Base-by-base conservation (phyloP, 2,797 vertebrate species). In the Darevskia nairensis region DNA sequence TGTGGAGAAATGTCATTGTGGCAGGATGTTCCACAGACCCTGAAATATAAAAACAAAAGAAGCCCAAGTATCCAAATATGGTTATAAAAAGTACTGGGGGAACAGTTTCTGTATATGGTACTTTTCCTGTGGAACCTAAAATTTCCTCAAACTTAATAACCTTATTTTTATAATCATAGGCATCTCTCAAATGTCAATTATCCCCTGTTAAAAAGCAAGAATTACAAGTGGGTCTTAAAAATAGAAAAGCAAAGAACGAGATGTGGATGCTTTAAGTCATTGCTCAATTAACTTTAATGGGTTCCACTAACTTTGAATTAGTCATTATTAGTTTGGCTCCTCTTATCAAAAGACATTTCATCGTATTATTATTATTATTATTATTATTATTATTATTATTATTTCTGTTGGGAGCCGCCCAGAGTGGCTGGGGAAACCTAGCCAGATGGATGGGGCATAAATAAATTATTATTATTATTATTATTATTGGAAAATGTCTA, bases 261-360 rank as follows among this genome's bases (percentile, higher is more conserved):
- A 32, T 90, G 32, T 82, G 11, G 29, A 85, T 82, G 69, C 55
- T 89, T 91, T 88, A 84, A 50, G 15, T 89, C 64, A 84, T 68
- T 90, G 78, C 82, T 91, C 89, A 88, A 78, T 92, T 94, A 90
- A 86, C 44, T 84, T 86, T 50, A 93, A 91, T 41, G 44, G 23
- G 79, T 35, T 91, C 17, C 75, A 39, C 89, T 86, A 91, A 85
- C 32, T 64, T 78, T 59, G 74, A 88, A 85, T 76, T 64, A 27
- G 85, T 71, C 87, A 9, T 59, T 66, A 86, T 29, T 88, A 89
- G 86, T 92, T 92, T 88, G 46, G 23, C 83, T 88, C 27, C 89
- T 94, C 90, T 92, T 71, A 90, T 83, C 76, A 92, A 92, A 93
- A 86, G 29, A 78, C 74, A 89, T 91, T 17, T 35, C 1, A 35